A percentile compares a stretch with the other conserved stretches of the same genome.
Conservation (phyloP, 2,888 invertebrate genomes). For the Metacarcinus magister region DNA sequence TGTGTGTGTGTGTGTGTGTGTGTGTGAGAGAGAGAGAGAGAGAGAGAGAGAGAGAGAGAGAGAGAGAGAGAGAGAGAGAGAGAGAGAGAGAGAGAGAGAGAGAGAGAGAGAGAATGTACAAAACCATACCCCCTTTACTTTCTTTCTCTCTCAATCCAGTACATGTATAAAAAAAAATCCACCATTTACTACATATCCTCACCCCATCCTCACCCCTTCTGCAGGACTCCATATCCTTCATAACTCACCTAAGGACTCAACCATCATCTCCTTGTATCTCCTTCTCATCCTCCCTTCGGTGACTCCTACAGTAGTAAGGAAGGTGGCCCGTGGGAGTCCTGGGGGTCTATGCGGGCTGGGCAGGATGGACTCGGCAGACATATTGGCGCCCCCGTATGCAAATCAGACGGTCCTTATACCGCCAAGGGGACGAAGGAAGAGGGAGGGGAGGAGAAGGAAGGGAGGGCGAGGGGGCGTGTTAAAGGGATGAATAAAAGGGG, state of each 20-base stretch:
- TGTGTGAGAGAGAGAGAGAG: neutral
- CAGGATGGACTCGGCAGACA: conserved; percentile 67
- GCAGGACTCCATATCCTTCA: no score
- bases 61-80: no score
- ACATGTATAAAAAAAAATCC: no score
- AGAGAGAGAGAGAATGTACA: neutral
- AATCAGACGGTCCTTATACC: conserved; percentile 61
- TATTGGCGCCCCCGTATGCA: conserved; percentile 74
- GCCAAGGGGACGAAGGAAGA: conserved; percentile 56
- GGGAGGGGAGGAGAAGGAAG: conserved; percentile 22
- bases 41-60: neutral
- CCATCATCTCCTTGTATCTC: no score
- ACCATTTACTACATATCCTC: neutral
- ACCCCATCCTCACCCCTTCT: neutral
- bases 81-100: no score
- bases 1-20: conserved; percentile 22
- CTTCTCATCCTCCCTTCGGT: neutral
- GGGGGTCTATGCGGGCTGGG: conserved; percentile 63
- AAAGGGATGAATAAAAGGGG: conserved; percentile 47
- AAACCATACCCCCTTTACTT: neutral
- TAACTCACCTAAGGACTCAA: no score
- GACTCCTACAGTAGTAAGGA: neutral
- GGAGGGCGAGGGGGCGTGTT: conserved; percentile 29
- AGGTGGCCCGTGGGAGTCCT: neutral
- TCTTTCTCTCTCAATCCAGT: neutral